Base-by-base conservation (phyloP, 1,140 invertebrate genomes). In the Heliothis subflexa region DNA sequence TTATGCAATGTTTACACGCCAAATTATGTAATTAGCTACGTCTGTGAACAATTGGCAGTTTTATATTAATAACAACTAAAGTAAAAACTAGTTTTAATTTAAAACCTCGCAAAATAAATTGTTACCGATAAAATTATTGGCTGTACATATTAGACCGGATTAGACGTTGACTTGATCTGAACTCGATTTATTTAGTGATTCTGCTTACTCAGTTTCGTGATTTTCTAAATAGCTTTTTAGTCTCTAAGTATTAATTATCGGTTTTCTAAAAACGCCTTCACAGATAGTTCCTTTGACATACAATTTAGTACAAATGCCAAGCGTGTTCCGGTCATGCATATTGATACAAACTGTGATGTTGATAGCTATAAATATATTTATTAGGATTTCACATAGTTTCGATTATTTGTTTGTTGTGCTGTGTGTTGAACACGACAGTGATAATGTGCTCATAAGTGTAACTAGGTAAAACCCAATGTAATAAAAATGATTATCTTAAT, bases 381-480 rank as follows among this genome's bases (percentile, higher is more conserved):
- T 85, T 90, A 91, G 83, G 80, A 75, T 64, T 47, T 54, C 16
- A 79, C 80, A 83, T 86, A 85, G 83, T 85, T 55, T 82, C 80
- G 78, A 70, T 83, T 81, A 81, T 76, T 57, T 83, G 82, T 85
- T 80, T 85, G 84, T 84, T 72, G 50, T 85, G 83, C 82, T 86
- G 78, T 89, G 87, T 91, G 86, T 86, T 83, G n/a, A 75, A 88
- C 84, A 87, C 84, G 84, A 91, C 86, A 85, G 89, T 91, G 89
- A 91, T 91, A 89, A 83, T 89, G 85, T 89, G 89, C 90, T 93
- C 90, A 93, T 87, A 74, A 83, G 83, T 85, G 83, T 66, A 61
- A 70, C 13, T 71, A 71, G 68, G 68, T 70, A 54, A 81, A 80
- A 78, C 82, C 85, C 85, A 80, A 72, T 79, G 78, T 81, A 88